Conservation (phyloP, 2,888 invertebrate genomes). For the Seira musarum region DNA sequence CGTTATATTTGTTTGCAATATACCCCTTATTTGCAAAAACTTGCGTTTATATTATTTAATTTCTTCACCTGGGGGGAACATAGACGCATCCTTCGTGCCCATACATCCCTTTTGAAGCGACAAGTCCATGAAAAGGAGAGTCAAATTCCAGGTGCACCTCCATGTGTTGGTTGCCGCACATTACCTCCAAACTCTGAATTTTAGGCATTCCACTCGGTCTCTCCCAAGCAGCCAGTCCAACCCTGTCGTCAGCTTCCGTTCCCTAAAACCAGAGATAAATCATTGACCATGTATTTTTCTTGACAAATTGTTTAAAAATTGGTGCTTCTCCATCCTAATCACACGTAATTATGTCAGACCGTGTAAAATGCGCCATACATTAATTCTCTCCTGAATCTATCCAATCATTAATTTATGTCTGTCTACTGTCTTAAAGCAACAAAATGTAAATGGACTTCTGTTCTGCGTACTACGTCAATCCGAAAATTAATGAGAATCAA, state of each 20-base stretch:
- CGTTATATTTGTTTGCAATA: no score
- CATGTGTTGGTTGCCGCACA: conserved; percentile 91
- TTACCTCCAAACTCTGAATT: conserved; percentile 92
- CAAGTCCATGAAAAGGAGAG: conserved; percentile 93
- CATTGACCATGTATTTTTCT: background rate
- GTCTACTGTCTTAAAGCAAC: no score
- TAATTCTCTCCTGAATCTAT: no score
- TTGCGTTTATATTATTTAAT: no score
- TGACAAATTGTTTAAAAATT: background rate
- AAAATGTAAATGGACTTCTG: no score
- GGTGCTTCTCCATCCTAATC: background rate
- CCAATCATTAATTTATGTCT: no score
- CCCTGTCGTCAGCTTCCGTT: conserved; percentile 48
- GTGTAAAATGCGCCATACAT: background rate
- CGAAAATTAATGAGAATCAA: no score
- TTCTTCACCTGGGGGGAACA: conserved; percentile 74
- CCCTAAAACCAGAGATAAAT: background rate
- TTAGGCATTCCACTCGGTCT: conserved; percentile 92
- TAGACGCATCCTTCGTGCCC: conserved; percentile 78
- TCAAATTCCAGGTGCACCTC: conserved; percentile 93
- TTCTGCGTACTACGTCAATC: no score
- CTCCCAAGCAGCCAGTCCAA: conserved; percentile 73
- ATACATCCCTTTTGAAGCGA: conserved; percentile 81
- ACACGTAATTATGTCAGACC: conserved; percentile 20
- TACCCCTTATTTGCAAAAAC: no score